A percentile compares a stretch with the other conserved stretches of the same genome.
Conservation (phyloP, 1,140 invertebrate species). For the Xylocopa sonorina region DNA sequence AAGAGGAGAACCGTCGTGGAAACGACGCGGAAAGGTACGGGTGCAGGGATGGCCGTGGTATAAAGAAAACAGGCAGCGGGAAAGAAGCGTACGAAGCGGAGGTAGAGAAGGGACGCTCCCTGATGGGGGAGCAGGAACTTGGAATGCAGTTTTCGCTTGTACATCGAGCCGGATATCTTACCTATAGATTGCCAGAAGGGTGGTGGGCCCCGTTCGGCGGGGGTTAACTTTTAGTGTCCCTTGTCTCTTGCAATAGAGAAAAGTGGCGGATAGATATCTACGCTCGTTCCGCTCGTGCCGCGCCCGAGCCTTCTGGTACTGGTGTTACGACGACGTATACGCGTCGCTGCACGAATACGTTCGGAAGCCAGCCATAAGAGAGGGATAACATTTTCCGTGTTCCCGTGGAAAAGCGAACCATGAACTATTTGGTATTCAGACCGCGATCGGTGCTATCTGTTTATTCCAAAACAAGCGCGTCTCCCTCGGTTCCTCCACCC, state of each 20-base stretch:
- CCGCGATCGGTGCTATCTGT: constrained; percentile 77
- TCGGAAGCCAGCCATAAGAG: constrained; percentile 31
- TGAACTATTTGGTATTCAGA: constrained; percentile 76
- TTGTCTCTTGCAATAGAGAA: constrained; percentile 64
- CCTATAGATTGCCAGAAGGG: constrained; percentile 38
- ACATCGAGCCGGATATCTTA: constrained; percentile 44
- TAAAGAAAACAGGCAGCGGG: background rate
- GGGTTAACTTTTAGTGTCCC: constrained; percentile 65
- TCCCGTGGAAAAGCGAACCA: constrained; percentile 66
- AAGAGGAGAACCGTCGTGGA: constrained; percentile 10
- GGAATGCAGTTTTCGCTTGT: constrained; percentile 67
- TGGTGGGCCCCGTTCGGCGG: constrained; percentile 22
- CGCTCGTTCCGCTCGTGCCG: background rate
- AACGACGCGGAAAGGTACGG: background rate
- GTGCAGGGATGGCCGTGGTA: background rate
- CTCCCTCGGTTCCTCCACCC: constrained; percentile 55
- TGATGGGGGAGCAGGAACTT: constrained; percentile 52
- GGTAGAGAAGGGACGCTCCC: constrained; percentile 50
- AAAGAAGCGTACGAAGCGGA: constrained; percentile 1
- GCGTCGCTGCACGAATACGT: constrained; percentile 54
- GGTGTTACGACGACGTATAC: constrained; percentile 52
- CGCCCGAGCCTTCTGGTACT: constrained; percentile 9
- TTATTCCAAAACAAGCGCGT: constrained; percentile 79
- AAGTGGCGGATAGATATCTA: constrained; percentile 69
- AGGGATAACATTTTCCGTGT: constrained; percentile 75